Evolutionary conservation across 2,888 invertebrate species (phyloP).

Genomic region (Drosophila acutilabella): DNA sequence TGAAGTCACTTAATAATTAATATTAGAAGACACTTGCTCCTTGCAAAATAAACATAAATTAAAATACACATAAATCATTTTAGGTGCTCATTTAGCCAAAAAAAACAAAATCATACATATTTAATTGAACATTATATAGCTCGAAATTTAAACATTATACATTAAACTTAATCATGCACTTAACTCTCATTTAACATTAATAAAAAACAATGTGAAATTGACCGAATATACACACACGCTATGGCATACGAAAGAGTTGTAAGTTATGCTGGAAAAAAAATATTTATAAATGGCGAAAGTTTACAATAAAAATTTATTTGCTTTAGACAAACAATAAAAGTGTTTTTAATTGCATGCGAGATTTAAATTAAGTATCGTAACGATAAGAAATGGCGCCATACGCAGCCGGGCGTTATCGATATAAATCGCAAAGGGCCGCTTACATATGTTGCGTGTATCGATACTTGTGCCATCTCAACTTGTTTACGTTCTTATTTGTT

Average conservation of each 20-base stretch:
- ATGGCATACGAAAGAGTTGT: constrained; percentile 48
- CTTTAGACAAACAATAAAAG: constrained; percentile 64
- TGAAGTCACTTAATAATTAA: constrained; percentile 28
- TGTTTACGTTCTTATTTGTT: constrained; percentile 47
- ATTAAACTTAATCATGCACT: constrained; percentile 65
- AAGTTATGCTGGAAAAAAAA: constrained; percentile 50
- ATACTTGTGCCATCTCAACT: constrained; percentile 31
- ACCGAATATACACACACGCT: constrained; percentile 41
- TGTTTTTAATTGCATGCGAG: constrained; percentile 6
- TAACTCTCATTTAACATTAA: constrained; percentile 58
- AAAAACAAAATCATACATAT: constrained; percentile 38
- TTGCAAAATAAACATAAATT: constrained; percentile 56
- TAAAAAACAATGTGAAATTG: constrained; percentile 19
- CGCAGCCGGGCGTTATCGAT: not conserved
- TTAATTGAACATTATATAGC: constrained; percentile 53
- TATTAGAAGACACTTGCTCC: constrained; percentile 57
- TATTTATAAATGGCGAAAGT: constrained; percentile 63
- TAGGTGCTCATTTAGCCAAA: constrained; percentile 69
- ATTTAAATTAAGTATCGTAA: constrained; percentile 8
- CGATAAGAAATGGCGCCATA: constrained; percentile 11
- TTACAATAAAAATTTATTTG: constrained; percentile 73
- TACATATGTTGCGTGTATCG: constrained; percentile 11
- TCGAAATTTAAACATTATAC: constrained; percentile 60
- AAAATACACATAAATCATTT: constrained; percentile 39
- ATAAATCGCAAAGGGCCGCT: not conserved